These are phyloP conservation scores for Copidosoma aretas DNA, from an alignment of 2,888 invertebrate species.

Conservation along the genomic window DNA sequence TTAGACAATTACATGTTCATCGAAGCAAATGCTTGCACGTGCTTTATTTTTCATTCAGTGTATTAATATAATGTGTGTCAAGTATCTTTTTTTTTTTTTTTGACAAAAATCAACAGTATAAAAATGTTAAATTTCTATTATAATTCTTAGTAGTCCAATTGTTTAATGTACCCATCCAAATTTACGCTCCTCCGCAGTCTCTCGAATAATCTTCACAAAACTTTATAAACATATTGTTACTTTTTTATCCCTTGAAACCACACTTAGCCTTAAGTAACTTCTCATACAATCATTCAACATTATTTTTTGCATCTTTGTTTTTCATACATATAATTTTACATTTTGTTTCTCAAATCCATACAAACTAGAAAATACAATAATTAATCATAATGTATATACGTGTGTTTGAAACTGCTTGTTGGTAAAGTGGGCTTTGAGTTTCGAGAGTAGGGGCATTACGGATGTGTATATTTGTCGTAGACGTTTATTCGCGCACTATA, in stretches of 20 bases:
- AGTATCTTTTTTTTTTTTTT: constrained; percentile 21
- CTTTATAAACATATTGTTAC: constrained; percentile 14
- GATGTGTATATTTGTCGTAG: constrained; percentile 34
- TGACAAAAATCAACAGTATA: constrained; percentile 43
- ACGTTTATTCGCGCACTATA: constrained; percentile 42
- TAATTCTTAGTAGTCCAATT: constrained; percentile 41
- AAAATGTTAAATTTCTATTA: constrained; percentile 45
- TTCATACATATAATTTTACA: neutral
- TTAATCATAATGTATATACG: constrained; percentile 32
- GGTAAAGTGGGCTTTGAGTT: constrained; percentile 35
- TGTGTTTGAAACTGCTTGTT: constrained; percentile 31
- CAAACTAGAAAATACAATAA: constrained; percentile 34
- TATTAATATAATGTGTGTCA: constrained; percentile 30
- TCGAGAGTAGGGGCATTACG: constrained; percentile 41
- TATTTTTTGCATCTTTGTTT: constrained; percentile 12
- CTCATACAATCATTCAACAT: constrained; percentile 31
- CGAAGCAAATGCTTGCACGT: constrained; percentile 39
- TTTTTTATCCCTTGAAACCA: constrained; percentile 25
- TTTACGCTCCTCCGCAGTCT: constrained; percentile 33
- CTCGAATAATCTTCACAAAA: constrained; percentile 36
- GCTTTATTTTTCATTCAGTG: constrained; percentile 34
- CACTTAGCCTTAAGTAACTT: constrained; percentile 36
- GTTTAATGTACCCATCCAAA: constrained; percentile 39
- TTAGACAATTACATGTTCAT: constrained; percentile 23
- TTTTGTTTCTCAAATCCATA: constrained; percentile 13